Base-by-base conservation (phyloP, 2,113 vertebrate species). In the Peromyscus maniculatus region DNA sequence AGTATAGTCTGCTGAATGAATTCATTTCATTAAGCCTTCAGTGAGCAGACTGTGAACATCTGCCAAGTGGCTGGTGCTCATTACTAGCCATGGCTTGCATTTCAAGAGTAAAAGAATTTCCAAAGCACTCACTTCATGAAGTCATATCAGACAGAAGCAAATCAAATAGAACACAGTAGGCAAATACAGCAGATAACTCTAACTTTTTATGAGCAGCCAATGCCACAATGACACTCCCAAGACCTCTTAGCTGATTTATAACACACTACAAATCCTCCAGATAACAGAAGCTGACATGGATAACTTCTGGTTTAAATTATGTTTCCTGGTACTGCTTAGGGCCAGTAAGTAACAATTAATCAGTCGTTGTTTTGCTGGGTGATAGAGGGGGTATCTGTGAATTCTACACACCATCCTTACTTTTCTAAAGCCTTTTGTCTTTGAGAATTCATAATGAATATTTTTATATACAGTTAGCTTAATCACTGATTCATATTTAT, bases 91-190 rank as follows among this genome's bases (percentile, higher is more conserved):
- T 12, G 52, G 52, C 5, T 74, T 33, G 59, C 74, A 64, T 86
- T 93, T 97, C 93, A 96, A 71, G 33, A 86, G 77, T 79, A 93
- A 91, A 96, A 95, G 17, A 91, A 87, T 84, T 95, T 95, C 71
- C 43, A 97, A 95, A 96, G 72, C 72, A 72, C 71, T 57, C 57
- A 84, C 55, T 82, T 86, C 59, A 77, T 89, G 62, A 93, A 95
- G 97, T 95, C 39, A 17, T 17, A 88, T 92, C 49, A 84, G 13
- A 91, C 59, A 96, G 82, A 96, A 74, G 36, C 71, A 89, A 94
- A 78, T 95, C n/a, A 95, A 91, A 94, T 87, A 66, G 86, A 87
- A 91, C 72, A 87, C 11, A 78, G 79, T 82, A 95, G 93, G 96
- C 17, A 77, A 82, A 80, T 62, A 78, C 9, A 87, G 77, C 87